Evolutionary conservation across 2,797 vertebrate genomes (phyloP).

Genomic region (Falco novaeseelandiae): DNA sequence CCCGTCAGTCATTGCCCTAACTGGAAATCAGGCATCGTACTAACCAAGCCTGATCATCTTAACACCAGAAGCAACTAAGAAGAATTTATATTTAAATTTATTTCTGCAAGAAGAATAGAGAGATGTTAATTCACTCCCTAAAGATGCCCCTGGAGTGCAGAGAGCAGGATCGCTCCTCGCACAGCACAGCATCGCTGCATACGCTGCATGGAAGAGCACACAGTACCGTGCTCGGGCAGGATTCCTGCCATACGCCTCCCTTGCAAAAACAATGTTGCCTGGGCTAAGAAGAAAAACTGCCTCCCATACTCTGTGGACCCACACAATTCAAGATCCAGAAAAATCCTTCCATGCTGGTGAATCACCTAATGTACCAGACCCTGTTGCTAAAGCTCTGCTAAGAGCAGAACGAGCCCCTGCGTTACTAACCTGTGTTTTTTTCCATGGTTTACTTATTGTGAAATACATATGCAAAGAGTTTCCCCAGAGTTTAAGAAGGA

Average conservation of each 20-base stretch:
- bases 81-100: background rate
- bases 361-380: background rate
- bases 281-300: background rate
- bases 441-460: constrained; percentile 1
- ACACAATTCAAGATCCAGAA: background rate
- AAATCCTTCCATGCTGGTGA: background rate
- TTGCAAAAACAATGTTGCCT: background rate
- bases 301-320: background rate
- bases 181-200: background rate
- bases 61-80: background rate
- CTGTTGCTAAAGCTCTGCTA: background rate
- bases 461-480: background rate
- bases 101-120: background rate
- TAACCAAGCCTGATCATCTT: background rate
- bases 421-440: background rate
- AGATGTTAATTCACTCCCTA: background rate
- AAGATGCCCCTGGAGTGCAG: background rate
- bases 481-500: background rate
- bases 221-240: background rate
- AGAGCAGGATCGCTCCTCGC: background rate
- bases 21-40: accelerated
- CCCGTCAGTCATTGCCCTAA: background rate
- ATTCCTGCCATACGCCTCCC: background rate
- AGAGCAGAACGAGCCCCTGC: background rate
- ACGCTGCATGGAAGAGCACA: background rate